Base-by-base conservation (phyloP, 1,140 invertebrate genomes). In the Liolophura sinensis region DNA sequence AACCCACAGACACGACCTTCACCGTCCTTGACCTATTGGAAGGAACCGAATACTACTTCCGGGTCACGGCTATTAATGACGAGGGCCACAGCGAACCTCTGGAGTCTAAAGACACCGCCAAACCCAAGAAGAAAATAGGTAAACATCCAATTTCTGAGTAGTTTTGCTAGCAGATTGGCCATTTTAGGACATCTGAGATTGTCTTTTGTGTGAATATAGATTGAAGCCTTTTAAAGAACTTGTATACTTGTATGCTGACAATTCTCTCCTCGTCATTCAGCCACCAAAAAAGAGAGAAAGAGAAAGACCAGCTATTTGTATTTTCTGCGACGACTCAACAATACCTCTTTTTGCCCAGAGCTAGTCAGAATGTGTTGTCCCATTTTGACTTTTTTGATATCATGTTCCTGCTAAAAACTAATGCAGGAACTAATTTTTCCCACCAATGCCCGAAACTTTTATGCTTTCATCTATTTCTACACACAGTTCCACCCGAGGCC, bases 41-140 rank as follows among this genome's bases (percentile, higher is more conserved):
- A 85, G 87, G 94, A 92, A 88, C 95, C 22, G 92, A 95, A 76
- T 99, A 99, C 84, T 95, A 97, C 85, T 97, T 97, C 78, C 94
- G 92, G 0, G 85, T 98, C 0, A 89, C 90, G n/a, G 93, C 93
- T 18, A 92, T 93, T 77, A 98, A 98, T 84, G 88, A 89, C 60
- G 94, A 93, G 74, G 96, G 96, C 20, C 90, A 90, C 72, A 95
- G 97, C 79, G 86, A 89, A 67, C 94, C 95, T 77, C 60, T 58
- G 56, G 56, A 58, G 56, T 18, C 27, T 1, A 5, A 1, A 61
- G 80, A 95, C 47, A 54, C 73, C 46, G 52, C 63, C 20, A 60
- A 25, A 46, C 62, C 71, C 24, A 73, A 62, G 55, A 56, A 40
- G n/a, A 54, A 20, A 24, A n/a, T 54, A 54, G 51, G 51, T 54